A percentile compares a stretch with the other conserved stretches of the same genome.
phyloP scores from a whole-genome alignment of 1,140 invertebrate genomes.

The Macrocentrus cingulum region DNA sequence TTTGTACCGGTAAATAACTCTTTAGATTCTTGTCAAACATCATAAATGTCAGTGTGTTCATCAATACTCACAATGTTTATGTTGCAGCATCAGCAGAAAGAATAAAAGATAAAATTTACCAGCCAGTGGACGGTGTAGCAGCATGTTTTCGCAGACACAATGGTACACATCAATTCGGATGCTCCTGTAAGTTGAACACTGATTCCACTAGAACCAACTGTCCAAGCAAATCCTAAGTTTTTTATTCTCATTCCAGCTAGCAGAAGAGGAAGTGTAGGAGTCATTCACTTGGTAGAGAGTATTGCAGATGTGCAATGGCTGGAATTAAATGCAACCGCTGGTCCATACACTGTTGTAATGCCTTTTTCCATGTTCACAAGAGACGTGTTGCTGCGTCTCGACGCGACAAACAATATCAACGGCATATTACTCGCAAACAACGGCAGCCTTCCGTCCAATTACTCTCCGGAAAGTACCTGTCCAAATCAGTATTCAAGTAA shows the following conservation, averaged over 20 bases:
- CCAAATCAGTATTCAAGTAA: conserved; percentile 77
- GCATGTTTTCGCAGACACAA: conserved; percentile 87
- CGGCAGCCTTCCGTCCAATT: conserved; percentile 44
- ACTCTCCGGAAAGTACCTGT: conserved; percentile 79
- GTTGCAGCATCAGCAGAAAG: conserved; percentile 57
- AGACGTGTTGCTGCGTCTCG: conserved; percentile 57
- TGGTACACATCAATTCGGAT: conserved; percentile 90
- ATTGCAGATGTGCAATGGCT: conserved; percentile 73
- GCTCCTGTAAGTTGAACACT: conserved; percentile 73
- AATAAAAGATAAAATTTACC: conserved; percentile 80
- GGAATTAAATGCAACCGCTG: conserved; percentile 66
- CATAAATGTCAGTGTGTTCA: not conserved
- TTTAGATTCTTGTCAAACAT: not conserved
- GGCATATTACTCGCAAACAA: conserved; percentile 63
- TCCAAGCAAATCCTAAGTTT: not conserved
- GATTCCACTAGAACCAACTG: not conserved
- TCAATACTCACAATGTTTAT: conserved; percentile 10
- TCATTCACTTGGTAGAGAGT: conserved; percentile 72
- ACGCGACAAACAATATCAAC: conserved; percentile 60
- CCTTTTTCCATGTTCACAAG: conserved; percentile 65
- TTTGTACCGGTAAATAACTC: conserved; percentile 20
- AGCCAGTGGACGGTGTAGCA: conserved; percentile 68
- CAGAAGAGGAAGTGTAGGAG: conserved; percentile 77
- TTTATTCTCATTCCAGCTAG: conserved; percentile 56
- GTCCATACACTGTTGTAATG: conserved; percentile 72